Percentiles rank a stretch among this genome's conserved stretches.
These are phyloP conservation scores for Steinernema scapterisci DNA, from an alignment of 2,888 invertebrate species.

Conservation along the genomic window DNA sequence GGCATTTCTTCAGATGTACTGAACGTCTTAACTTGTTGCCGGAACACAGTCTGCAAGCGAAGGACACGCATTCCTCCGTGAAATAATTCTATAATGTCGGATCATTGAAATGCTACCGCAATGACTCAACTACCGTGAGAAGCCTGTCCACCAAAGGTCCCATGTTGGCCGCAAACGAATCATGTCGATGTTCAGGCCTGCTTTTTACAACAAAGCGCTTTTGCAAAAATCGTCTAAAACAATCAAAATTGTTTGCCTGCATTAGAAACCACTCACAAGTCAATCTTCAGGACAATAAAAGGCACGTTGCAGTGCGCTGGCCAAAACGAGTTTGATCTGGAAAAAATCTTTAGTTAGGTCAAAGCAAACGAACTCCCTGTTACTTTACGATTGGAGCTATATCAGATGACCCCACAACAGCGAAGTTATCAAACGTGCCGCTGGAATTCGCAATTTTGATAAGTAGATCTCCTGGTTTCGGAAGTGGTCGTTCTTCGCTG, in stretches of 20 bases:
- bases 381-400: neutral
- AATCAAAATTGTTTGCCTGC: neutral
- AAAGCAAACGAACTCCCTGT: neutral
- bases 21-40: neutral
- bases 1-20: neutral
- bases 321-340: neutral
- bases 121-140: neutral
- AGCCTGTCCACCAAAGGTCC: neutral
- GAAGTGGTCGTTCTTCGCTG: neutral
- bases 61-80: neutral
- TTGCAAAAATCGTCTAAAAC: neutral
- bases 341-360: neutral
- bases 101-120: neutral
- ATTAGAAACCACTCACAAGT: neutral
- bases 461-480: neutral
- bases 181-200: neutral
- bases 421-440: neutral
- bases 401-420: neutral
- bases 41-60: neutral
- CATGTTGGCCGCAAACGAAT: neutral
- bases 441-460: neutral
- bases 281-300: neutral
- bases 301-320: neutral
- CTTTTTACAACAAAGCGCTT: neutral
- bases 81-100: neutral